A percentile compares a stretch with the other conserved stretches of the same genome.
phyloP scores from a whole-genome alignment of 1,140 invertebrate species.

The Polypedilum pembai region DNA sequence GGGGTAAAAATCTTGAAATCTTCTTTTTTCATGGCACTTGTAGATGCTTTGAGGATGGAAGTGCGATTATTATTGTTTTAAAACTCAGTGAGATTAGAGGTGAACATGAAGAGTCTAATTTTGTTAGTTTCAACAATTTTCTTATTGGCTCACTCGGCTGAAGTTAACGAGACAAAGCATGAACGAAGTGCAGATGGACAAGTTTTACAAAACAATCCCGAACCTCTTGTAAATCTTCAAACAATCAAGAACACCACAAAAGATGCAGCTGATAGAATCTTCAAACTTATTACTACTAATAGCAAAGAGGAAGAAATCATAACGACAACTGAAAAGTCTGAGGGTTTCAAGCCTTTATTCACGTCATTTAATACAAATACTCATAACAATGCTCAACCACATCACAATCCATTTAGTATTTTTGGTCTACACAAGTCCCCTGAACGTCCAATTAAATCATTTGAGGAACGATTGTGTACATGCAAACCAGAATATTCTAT shows the following conservation, averaged over 20 bases:
- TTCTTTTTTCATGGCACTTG: background rate
- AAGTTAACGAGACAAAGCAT: background rate
- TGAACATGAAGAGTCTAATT: background rate
- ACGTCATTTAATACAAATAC: background rate
- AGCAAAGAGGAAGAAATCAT: background rate
- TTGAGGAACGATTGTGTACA: background rate
- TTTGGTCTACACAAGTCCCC: conserved; percentile 10
- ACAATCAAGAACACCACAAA: background rate
- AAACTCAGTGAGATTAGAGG: background rate
- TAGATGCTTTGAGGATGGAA: background rate
- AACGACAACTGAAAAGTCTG: background rate
- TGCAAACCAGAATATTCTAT: conserved; percentile 5
- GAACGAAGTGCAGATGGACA: background rate
- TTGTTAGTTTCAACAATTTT: background rate
- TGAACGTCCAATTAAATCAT: background rate
- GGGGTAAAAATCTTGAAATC: background rate
- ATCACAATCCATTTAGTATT: background rate
- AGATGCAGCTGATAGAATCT: conserved; percentile 2
- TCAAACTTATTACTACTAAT: background rate
- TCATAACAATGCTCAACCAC: background rate
- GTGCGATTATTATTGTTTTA: background rate
- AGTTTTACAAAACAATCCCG: background rate
- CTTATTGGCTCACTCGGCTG: background rate
- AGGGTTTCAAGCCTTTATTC: background rate
- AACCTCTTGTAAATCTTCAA: background rate